phyloP scores from a whole-genome alignment of 2,888 invertebrate species.

The Perizoma affinitatum region DNA sequence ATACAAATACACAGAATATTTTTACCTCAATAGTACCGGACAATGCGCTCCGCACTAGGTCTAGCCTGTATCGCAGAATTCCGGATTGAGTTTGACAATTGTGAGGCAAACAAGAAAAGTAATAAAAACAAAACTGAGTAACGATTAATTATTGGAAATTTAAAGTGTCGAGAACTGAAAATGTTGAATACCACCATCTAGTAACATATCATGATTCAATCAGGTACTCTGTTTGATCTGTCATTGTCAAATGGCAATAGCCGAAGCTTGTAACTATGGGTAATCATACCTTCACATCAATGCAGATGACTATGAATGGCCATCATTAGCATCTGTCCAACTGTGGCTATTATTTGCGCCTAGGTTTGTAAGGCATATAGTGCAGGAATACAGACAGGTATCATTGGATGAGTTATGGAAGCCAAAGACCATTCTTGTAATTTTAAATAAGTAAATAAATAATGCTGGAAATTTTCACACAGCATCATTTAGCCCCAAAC shows the following conservation, averaged over 20 bases:
- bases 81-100: too few species aligned
- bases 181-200: not conserved
- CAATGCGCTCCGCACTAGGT: too few species aligned
- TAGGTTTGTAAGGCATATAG: conserved; percentile 8
- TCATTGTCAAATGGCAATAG: conserved; percentile 36
- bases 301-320: conserved; percentile 76
- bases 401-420: conserved; percentile 3
- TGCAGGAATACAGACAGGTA: conserved; percentile 1
- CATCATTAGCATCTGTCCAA: conserved; percentile 66
- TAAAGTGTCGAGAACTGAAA: too few species aligned
- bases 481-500: too few species aligned
- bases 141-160: too few species aligned
- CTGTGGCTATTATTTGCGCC: conserved; percentile 65
- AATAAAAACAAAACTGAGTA: too few species aligned
- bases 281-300: conserved; percentile 70
- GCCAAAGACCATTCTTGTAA: not conserved
- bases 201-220: conserved; percentile 9
- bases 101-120: too few species aligned
- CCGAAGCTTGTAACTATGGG: conserved; percentile 44
- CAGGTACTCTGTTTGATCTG: conserved; percentile 38
- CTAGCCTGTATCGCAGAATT: too few species aligned
- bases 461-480: too few species aligned
- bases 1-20: too few species aligned
- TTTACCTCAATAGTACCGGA: too few species aligned
- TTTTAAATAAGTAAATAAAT: too few species aligned